Conservation (phyloP, 2,113 vertebrate species). For the Epinephelus cyanopodus region DNA sequence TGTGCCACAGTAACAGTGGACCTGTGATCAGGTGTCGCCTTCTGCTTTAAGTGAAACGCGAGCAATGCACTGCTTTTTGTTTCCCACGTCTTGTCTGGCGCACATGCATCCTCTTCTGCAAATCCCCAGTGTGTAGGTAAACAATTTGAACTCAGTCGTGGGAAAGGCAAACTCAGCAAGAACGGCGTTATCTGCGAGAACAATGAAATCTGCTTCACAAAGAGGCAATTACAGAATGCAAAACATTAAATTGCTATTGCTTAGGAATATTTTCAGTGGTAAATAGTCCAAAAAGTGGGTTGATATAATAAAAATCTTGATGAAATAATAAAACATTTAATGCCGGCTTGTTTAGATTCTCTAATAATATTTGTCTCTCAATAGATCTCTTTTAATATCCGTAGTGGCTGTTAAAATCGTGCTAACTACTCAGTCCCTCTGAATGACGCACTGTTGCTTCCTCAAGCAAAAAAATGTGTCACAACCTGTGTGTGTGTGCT, state of each 20-base stretch:
- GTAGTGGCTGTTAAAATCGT: not conserved
- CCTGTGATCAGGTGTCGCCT: not conserved
- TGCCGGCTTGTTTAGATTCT: not conserved
- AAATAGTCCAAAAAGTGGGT: constrained; percentile 1
- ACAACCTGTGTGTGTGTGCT: not conserved
- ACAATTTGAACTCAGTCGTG: not conserved
- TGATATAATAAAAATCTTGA: not conserved
- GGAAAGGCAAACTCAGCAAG: not conserved
- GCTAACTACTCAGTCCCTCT: not conserved
- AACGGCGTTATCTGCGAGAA: not conserved
- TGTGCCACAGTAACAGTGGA: not conserved
- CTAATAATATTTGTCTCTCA: not conserved
- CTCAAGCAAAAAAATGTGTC: constrained; percentile 1
- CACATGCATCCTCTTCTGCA: not conserved
- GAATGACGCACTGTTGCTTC: constrained; percentile 6
- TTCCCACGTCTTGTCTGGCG: not conserved
- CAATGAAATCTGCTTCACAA: constrained; percentile 6
- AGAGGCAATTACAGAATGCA: constrained; percentile 35
- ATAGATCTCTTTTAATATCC: not conserved
- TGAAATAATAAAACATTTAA: not conserved
- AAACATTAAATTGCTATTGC: not conserved
- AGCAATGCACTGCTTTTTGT: not conserved
- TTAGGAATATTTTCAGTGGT: not conserved
- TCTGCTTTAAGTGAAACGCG: not conserved
- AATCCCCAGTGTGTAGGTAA: not conserved